These are phyloP conservation scores for Phataginus tricuspis DNA, from an alignment of 2,797 vertebrate genomes.

Conservation along the genomic window DNA sequence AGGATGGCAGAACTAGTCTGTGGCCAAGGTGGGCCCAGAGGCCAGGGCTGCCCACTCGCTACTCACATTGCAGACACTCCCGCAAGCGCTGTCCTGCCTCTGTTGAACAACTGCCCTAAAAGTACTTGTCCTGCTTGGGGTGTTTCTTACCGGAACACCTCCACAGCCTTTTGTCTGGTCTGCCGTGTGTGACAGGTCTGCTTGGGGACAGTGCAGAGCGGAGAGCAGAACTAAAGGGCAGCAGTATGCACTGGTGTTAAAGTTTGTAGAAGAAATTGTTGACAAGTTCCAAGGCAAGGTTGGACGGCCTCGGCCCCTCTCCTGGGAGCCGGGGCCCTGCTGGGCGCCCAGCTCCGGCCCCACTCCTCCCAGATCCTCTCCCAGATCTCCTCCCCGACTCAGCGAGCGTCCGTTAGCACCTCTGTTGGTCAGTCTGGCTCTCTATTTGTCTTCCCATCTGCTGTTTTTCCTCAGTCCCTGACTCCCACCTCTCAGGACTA, in stretches of 20 bases:
- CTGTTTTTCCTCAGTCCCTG: neutral
- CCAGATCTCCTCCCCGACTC: neutral
- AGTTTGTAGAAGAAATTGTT: neutral
- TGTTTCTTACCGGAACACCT: neutral
- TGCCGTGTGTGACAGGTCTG: neutral
- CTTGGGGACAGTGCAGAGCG: neutral
- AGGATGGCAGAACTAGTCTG: constrained; percentile 6
- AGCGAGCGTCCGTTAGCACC: too few relatives aligned
- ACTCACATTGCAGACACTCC: neutral
- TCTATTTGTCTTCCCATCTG: neutral
- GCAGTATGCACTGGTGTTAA: neutral
- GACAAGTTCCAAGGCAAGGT: neutral
- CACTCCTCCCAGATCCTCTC: neutral
- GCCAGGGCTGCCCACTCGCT: neutral
- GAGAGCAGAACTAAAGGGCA: neutral
- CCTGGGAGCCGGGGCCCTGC: accelerated
- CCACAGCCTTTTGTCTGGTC: neutral
- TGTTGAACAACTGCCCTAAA: neutral
- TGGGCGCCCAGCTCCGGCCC: accelerated
- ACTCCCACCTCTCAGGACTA: neutral
- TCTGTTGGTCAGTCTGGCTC: neutral
- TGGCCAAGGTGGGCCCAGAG: neutral
- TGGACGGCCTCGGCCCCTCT: neutral
- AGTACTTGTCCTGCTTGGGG: neutral
- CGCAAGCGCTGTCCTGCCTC: neutral